phyloP scores from a whole-genome alignment of 2,888 invertebrate genomes.

The Onchidella celtica region DNA sequence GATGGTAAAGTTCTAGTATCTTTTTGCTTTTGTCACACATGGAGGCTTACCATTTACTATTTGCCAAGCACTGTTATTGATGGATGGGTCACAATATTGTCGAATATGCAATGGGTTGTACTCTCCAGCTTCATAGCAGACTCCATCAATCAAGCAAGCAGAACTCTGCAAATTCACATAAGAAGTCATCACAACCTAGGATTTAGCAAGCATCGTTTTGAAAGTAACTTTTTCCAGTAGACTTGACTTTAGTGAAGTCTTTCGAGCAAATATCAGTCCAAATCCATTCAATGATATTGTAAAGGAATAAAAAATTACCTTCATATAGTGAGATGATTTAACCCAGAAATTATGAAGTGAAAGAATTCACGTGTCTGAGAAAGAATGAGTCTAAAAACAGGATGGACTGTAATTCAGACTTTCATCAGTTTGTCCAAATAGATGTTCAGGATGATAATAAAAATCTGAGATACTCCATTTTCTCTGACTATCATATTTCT shows the following conservation, averaged over 20 bases:
- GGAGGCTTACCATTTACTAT: slow-evolving; percentile 55
- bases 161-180: slow-evolving; percentile 52
- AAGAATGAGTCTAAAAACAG: too few species aligned
- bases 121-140: slow-evolving; percentile 63
- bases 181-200: background rate
- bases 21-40: too few species aligned
- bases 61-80: slow-evolving; percentile 59
- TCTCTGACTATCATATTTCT: too few species aligned
- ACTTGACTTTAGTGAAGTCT: too few species aligned
- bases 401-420: too few species aligned
- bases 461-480: too few species aligned
- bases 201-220: too few species aligned
- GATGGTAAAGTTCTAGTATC: too few species aligned
- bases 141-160: slow-evolving; percentile 58
- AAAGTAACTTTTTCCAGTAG: too few species aligned
- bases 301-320: background rate
- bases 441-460: too few species aligned
- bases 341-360: background rate
- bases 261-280: background rate
- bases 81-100: slow-evolving; percentile 58
- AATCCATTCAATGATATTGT: background rate
- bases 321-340: background rate
- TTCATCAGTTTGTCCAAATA: too few species aligned
- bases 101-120: slow-evolving; percentile 56
- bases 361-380: too few species aligned